Evolutionary conservation across 2,888 invertebrate genomes (phyloP).

Genomic region (Meta bourneti): DNA sequence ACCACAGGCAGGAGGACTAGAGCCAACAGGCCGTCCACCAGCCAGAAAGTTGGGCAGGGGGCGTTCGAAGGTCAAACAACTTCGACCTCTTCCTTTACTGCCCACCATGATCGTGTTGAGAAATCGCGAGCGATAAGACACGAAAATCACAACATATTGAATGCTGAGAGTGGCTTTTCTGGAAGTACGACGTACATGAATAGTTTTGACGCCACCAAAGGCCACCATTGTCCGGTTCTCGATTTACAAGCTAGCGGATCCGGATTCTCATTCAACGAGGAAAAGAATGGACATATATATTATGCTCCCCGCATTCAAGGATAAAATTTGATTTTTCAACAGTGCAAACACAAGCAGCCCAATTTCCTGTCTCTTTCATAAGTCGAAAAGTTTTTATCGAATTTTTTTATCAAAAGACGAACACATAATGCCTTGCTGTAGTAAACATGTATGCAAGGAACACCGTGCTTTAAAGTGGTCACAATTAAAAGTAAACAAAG

Average conservation of each 20-base stretch:
- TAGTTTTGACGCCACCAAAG: conserved; percentile 46
- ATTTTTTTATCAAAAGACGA: too few relatives aligned
- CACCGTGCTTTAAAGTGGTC: too few relatives aligned
- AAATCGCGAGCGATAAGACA: conserved; percentile 34
- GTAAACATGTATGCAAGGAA: too few relatives aligned
- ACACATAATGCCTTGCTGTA: too few relatives aligned
- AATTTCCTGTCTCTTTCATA: too few relatives aligned
- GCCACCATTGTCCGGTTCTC: conserved; percentile 76
- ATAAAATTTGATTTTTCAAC: conserved; percentile 1
- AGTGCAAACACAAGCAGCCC: too few relatives aligned
- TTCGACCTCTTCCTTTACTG: conserved; percentile 34
- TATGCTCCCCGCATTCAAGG: conserved; percentile 69
- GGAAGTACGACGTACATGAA: conserved; percentile 60
- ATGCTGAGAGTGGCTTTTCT: conserved; percentile 31
- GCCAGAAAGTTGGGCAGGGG: conserved; percentile 68
- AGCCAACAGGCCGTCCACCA: conserved; percentile 58
- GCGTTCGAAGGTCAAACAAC: conserved; percentile 65
- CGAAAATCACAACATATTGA: conserved; percentile 58
- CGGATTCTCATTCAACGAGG: conserved; percentile 68
- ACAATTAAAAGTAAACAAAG: too few relatives aligned
- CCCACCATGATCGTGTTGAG: conserved; percentile 11
- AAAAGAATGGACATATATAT: conserved; percentile 77
- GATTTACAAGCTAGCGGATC: conserved; percentile 71
- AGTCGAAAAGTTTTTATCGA: too few relatives aligned
- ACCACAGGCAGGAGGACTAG: conserved; percentile 13